phyloP scores from a whole-genome alignment of 2,888 invertebrate species.

The Drosophila borealis region DNA sequence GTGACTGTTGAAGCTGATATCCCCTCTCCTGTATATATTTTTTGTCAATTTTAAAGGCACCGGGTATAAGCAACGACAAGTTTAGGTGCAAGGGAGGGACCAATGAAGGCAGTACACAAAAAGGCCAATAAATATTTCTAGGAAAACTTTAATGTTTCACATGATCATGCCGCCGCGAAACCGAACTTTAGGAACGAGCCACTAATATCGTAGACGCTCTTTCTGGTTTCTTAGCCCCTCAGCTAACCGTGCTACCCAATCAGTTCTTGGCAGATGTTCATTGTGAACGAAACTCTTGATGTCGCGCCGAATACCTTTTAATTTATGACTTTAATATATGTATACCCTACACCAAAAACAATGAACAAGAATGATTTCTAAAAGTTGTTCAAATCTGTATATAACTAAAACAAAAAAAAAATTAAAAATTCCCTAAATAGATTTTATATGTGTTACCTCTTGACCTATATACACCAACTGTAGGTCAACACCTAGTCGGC shows the following conservation, averaged over 20 bases:
- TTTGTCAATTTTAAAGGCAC: background rate
- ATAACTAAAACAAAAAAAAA: too few relatives aligned
- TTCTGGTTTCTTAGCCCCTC: constrained; percentile 18
- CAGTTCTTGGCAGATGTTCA: constrained; percentile 51
- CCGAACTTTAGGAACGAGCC: constrained; percentile 36
- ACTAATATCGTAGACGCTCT: constrained; percentile 50
- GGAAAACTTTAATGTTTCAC: constrained; percentile 68
- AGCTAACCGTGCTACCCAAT: constrained; percentile 37
- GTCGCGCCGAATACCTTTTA: constrained; percentile 41
- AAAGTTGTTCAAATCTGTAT: too few relatives aligned
- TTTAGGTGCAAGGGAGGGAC: constrained; percentile 12
- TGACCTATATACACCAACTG: background rate
- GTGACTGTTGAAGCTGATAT: background rate
- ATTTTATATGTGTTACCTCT: background rate
- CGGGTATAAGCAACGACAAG: constrained; percentile 15
- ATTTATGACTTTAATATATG: constrained; percentile 59
- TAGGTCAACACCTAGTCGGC: constrained; percentile 32
- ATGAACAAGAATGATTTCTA: too few relatives aligned
- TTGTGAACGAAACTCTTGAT: constrained; percentile 22
- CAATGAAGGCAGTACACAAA: constrained; percentile 17
- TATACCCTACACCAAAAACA: constrained; percentile 17
- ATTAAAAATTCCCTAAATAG: too few relatives aligned
- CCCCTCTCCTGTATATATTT: background rate
- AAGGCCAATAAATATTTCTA: constrained; percentile 58
- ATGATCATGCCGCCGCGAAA: constrained; percentile 55